Evolutionary conservation across 2,888 invertebrate species (phyloP), one percentile per base, ranked within the genome.

Genomic region (Eretmocerus hayati): DNA sequence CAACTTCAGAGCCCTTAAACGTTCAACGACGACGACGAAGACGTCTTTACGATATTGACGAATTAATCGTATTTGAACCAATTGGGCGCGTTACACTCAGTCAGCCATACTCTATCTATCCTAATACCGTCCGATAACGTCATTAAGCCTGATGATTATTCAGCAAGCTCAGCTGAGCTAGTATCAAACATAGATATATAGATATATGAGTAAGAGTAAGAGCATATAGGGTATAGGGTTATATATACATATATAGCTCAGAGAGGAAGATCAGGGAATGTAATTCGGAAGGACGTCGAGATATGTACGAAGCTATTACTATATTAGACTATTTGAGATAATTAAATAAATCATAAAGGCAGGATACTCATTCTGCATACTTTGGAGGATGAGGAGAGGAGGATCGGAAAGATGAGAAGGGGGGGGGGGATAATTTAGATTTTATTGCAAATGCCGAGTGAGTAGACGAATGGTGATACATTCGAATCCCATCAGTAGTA

Each of bases 291-390:
- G 26, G 26, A 26, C 26, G 26, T 26, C 11, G 26, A 11, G 8
- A 11, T 11, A 11, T 11, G 26, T 36, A 36, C 16, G 8, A 18
- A 26, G 21, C 6, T 35, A 16, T 32, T 43, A 52, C 49, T 49
- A 46, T 41, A 53, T 49, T 49, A 46, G 49, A 39, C 46, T 37
- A 49, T 53, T 53, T 43, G 43, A 22, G 32, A 26, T 53, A 49
- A 53, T 49, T 53, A 49, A 53, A 49, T 53, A 49, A 53, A 32
- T n/a, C n/a, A n/a, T n/a, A n/a, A n/a, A n/a, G n/a, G n/a, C n/a
- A n/a, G n/a, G n/a, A n/a, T n/a, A n/a, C n/a, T n/a, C n/a, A n/a
- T n/a, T n/a, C n/a, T n/a, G n/a, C n/a, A n/a, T n/a, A n/a, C n/a
- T n/a, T n/a, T n/a, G n/a, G n/a, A n/a, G n/a, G n/a, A n/a, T n/a